phyloP scores from a whole-genome alignment of 2,797 vertebrate genomes.

The Pantherophis vulpinus region DNA sequence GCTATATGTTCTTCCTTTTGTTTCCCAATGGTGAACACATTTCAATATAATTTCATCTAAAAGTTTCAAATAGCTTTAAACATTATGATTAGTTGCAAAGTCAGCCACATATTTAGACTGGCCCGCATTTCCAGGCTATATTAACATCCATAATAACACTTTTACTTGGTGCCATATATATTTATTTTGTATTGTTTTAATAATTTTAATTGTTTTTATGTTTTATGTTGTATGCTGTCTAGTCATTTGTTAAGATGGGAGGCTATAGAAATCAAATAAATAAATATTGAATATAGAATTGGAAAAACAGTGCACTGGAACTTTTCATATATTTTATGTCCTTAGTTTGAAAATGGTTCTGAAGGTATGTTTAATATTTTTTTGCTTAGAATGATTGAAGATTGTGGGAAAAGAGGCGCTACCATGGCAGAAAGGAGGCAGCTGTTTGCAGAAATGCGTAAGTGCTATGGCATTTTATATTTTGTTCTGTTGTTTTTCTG shows the following conservation, averaged over 20 bases:
- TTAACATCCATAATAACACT: neutral
- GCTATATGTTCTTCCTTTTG: neutral
- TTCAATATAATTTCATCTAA: neutral
- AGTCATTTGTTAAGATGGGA: neutral
- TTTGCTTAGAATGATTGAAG: constrained; percentile 95
- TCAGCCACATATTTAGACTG: neutral
- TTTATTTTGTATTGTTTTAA: neutral
- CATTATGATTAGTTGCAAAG: neutral
- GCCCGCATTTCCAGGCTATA: neutral
- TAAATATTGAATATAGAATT: neutral
- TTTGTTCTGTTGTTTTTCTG: constrained; percentile 14
- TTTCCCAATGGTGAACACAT: neutral
- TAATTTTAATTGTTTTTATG: neutral
- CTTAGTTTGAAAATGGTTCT: constrained; percentile 38
- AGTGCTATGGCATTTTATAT: constrained; percentile 70
- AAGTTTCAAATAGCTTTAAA: neutral
- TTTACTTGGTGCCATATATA: neutral
- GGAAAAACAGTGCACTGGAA: neutral
- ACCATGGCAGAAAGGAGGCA: constrained; percentile 99
- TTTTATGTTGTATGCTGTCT: neutral
- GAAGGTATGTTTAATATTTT: constrained; percentile 59
- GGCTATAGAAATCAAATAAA: neutral
- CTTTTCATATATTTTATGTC: constrained; percentile 25
- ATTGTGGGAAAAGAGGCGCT: constrained; percentile 84
- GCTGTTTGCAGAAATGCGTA: constrained; percentile 99